These are phyloP conservation scores for Diglossa cyanea DNA, from an alignment of 2,797 vertebrate species.

Conservation along the genomic window DNA sequence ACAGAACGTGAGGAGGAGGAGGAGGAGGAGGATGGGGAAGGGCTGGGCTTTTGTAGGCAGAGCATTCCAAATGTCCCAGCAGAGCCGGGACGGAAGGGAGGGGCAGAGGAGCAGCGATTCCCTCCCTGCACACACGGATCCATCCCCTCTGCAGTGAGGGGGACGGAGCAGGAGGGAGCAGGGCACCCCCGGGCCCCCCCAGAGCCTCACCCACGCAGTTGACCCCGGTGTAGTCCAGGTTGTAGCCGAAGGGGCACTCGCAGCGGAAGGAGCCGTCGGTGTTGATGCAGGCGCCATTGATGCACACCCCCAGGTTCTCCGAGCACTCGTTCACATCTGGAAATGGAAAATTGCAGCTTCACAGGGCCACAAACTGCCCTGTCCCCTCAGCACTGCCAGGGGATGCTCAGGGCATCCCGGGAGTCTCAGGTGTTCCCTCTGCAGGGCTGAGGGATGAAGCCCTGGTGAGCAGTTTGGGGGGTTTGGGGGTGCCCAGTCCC, in stretches of 20 bases:
- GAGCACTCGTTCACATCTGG: constrained; percentile 92
- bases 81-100: not conserved
- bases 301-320: constrained; percentile 88
- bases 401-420: not conserved
- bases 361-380: rapidly evolving
- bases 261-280: constrained; percentile 95
- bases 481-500: not conserved
- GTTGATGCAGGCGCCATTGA: constrained; percentile 90
- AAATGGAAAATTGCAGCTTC: rapidly evolving
- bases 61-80: not conserved
- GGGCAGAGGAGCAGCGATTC: not conserved
- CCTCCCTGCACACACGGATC: not conserved
- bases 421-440: not conserved
- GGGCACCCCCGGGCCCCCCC: not conserved
- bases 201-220: constrained; percentile 88
- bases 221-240: constrained; percentile 89
- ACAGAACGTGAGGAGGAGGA: not conserved
- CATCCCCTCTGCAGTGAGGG: rapidly evolving
- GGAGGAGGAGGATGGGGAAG: not conserved
- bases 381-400: not conserved
- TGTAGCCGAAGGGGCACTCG: constrained; percentile 93
- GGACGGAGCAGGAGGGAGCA: not conserved
- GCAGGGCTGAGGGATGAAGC: not conserved
- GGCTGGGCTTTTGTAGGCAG: not conserved
- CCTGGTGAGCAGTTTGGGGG: not conserved